phyloP scores from a whole-genome alignment of 92 coral and sea anemone genomes.

The Actinernus sp. region DNA sequence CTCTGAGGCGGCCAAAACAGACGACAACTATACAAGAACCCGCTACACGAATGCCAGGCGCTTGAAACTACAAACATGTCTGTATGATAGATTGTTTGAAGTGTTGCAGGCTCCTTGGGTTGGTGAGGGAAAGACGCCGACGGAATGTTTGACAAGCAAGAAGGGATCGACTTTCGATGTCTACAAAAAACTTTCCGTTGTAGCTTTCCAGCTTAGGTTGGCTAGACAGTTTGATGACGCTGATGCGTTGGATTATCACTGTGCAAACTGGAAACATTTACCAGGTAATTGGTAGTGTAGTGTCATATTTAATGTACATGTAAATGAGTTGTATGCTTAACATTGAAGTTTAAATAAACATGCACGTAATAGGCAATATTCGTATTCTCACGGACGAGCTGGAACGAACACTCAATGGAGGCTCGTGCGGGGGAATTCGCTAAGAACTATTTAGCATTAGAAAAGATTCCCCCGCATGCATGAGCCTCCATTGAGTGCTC shows the following conservation, averaged over 20 bases:
- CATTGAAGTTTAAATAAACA: too few relatives aligned
- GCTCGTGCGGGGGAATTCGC: too few relatives aligned
- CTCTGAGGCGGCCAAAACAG: slow-evolving; percentile 57
- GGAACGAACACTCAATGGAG: too few relatives aligned
- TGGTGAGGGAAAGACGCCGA: slow-evolving; percentile 17
- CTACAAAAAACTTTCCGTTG: slow-evolving; percentile 55
- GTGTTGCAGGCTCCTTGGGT: slow-evolving; percentile 82
- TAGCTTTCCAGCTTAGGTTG: slow-evolving; percentile 64
- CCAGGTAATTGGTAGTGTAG: slow-evolving; percentile 19
- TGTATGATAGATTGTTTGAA: slow-evolving; percentile 71
- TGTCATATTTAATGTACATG: too few relatives aligned
- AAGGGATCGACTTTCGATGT: slow-evolving; percentile 16
- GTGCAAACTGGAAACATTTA: slow-evolving; percentile 50
- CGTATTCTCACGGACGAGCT: too few relatives aligned
- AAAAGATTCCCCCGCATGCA: too few relatives aligned
- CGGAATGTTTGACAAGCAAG: background rate
- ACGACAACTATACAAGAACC: slow-evolving; percentile 63
- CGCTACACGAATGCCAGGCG: slow-evolving; percentile 63
- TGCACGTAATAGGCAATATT: too few relatives aligned
- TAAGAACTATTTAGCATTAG: too few relatives aligned
- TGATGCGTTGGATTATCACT: slow-evolving; percentile 62
- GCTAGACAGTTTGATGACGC: slow-evolving; percentile 80
- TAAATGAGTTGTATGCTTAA: too few relatives aligned
- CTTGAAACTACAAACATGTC: slow-evolving; percentile 47
- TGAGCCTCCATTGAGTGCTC: too few relatives aligned